Percentiles rank a stretch among this genome's conserved stretches.
Evolutionary conservation across 1,140 invertebrate genomes (phyloP).

Genomic region (Trigoniulus corallinus): DNA sequence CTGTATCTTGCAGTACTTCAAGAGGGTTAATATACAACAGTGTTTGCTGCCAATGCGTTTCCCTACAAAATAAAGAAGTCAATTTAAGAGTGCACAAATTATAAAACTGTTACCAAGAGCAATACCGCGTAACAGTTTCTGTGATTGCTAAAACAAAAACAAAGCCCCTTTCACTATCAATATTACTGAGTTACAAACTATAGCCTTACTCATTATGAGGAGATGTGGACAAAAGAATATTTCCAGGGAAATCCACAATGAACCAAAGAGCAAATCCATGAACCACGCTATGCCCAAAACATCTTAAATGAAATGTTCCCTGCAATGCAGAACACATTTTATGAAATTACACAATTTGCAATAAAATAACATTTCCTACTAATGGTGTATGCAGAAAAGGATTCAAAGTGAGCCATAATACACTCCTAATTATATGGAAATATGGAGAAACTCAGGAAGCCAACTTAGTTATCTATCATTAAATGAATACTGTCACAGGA

Average conservation of each 20-base stretch:
- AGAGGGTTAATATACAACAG: not conserved
- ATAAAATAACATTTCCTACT: too few species aligned
- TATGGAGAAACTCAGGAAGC: too few species aligned
- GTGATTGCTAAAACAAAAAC: not conserved
- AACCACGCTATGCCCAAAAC: constrained; percentile 13
- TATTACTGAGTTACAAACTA: not conserved
- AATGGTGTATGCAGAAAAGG: too few species aligned
- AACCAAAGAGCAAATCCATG: constrained; percentile 18
- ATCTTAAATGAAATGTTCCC: constrained; percentile 14
- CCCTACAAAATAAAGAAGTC: not conserved
- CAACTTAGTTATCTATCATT: too few species aligned
- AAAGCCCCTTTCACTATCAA: not conserved
- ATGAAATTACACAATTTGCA: too few species aligned
- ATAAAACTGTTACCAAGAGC: too few species aligned
- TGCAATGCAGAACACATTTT: too few species aligned
- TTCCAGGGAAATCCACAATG: constrained; percentile 16
- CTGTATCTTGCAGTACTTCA: not conserved
- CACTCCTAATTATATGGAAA: too few species aligned
- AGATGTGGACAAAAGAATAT: constrained; percentile 15
- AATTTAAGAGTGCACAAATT: too few species aligned
- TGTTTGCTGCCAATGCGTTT: constrained; percentile 1
- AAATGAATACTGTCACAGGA: too few species aligned
- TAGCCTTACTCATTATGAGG: constrained; percentile 15
- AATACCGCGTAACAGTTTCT: too few species aligned
- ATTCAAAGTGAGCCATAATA: too few species aligned